A percentile compares a stretch with the other conserved stretches of the same genome.
Conservation (phyloP, 2,113 vertebrate genomes). For the Ciconia maguari region DNA sequence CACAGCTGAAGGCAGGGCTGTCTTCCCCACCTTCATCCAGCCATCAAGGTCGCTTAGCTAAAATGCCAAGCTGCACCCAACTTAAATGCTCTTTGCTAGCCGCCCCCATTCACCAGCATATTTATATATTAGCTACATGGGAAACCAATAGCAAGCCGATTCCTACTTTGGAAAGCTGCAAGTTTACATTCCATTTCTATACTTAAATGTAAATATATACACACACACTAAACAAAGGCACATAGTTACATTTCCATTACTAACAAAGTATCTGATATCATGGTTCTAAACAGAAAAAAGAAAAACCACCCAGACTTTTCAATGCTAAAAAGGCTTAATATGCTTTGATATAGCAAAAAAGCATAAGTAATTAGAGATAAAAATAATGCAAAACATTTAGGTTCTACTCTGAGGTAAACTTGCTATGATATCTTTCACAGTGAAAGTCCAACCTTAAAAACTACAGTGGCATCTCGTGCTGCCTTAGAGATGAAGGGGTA, state of each 20-base stretch:
- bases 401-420: background rate
- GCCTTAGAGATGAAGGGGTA: background rate
- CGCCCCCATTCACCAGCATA: background rate
- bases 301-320: background rate
- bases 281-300: background rate
- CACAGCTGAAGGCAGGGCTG: background rate
- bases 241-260: background rate
- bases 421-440: background rate
- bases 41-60: background rate
- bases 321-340: background rate
- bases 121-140: background rate
- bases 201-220: background rate
- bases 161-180: background rate
- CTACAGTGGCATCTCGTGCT: background rate
- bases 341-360: background rate
- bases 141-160: background rate
- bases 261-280: background rate
- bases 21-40: background rate
- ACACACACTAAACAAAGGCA: background rate
- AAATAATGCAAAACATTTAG: background rate
- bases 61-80: rapidly evolving
- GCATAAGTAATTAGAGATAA: background rate
- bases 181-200: background rate
- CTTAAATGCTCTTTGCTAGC: background rate
- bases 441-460: background rate